Conservation (phyloP, 2,888 invertebrate genomes). For the Orthosia cruda region DNA sequence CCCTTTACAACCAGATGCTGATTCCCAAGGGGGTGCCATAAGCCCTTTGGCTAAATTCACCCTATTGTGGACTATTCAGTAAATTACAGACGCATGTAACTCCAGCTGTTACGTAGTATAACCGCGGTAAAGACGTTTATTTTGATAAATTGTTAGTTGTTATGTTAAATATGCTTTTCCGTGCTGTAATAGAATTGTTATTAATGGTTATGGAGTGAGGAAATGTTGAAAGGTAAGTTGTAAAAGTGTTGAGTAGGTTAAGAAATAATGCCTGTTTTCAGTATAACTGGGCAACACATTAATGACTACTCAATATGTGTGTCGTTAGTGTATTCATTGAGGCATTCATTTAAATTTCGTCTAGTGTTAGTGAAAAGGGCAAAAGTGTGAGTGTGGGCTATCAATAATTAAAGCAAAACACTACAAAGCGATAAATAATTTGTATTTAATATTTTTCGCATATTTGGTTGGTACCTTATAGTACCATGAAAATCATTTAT, state of each 20-base stretch:
- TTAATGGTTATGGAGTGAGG: background rate
- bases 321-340: no score
- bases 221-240: background rate
- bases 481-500: no score
- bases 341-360: no score
- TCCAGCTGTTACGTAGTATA: constrained; percentile 38
- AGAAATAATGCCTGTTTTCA: background rate
- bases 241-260: background rate
- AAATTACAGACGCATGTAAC: constrained; percentile 20
- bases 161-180: background rate
- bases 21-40: constrained; percentile 11
- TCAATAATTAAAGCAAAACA: no score
- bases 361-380: no score
- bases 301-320: no score
- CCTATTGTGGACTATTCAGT: constrained; percentile 10
- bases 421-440: no score
- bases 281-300: background rate
- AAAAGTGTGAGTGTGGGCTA: no score
- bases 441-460: no score
- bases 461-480: no score
- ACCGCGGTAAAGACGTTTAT: constrained; percentile 16
- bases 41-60: constrained; percentile 14
- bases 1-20: constrained; percentile 3
- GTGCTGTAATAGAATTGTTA: background rate
- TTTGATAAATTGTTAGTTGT: constrained; percentile 24